Percentiles rank a stretch among this genome's conserved stretches.
Conservation (phyloP, 1,140 invertebrate species). For the Drosophila melanica region DNA sequence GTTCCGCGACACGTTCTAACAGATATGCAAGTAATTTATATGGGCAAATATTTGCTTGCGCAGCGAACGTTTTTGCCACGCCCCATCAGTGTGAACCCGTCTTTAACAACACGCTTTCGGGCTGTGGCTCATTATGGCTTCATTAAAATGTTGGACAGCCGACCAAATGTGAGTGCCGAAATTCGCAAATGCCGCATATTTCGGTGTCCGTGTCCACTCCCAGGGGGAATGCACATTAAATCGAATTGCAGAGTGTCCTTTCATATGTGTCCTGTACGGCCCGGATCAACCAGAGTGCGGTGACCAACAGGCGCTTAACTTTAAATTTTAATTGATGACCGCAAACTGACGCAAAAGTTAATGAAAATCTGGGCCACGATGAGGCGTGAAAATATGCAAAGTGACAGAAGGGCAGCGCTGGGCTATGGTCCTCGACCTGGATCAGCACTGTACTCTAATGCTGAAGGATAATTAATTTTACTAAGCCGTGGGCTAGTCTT, state of each 20-base stretch:
- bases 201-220: neutral
- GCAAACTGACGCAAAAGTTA: constrained; percentile 61
- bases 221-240: constrained; percentile 42
- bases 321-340: constrained; percentile 77
- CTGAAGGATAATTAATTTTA: constrained; percentile 77
- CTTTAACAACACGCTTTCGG: neutral
- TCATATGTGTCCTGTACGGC: constrained; percentile 20
- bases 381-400: constrained; percentile 77
- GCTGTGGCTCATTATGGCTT: constrained; percentile 67
- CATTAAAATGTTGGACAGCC: constrained; percentile 61
- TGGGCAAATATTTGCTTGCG: constrained; percentile 71
- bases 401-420: constrained; percentile 39
- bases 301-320: constrained; percentile 27
- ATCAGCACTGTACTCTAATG: constrained; percentile 57
- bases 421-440: constrained; percentile 13
- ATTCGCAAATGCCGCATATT: constrained; percentile 62
- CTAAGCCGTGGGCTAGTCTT: constrained; percentile 44
- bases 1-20: constrained; percentile 40
- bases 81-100: constrained; percentile 6
- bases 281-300: constrained; percentile 28
- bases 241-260: constrained; percentile 52
- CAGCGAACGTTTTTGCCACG: constrained; percentile 38
- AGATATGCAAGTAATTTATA: constrained; percentile 78
- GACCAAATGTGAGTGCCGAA: constrained; percentile 32
- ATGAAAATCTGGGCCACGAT: constrained; percentile 55